phyloP scores from a whole-genome alignment of 1,140 invertebrate genomes.

The Drosophila virilis region DNA sequence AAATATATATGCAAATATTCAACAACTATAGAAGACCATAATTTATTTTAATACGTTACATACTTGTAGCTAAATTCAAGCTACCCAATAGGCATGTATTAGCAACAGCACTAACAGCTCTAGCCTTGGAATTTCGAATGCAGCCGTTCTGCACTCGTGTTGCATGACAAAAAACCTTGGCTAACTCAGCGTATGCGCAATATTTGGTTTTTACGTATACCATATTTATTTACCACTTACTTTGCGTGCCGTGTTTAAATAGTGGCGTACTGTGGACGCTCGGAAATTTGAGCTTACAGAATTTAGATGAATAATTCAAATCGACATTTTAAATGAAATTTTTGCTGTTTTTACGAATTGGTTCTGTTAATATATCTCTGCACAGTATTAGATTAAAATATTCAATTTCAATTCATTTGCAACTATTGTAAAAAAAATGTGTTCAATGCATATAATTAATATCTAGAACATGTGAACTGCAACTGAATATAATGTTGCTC shows the following conservation, averaged over 20 bases:
- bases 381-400: no score
- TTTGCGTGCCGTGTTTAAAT: conserved; percentile 29
- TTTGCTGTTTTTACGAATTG: no score
- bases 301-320: not conserved
- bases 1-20: not conserved
- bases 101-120: not conserved
- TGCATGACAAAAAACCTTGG: conserved; percentile 41
- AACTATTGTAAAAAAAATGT: no score
- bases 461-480: no score
- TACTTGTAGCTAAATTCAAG: not conserved
- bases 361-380: no score
- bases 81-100: not conserved
- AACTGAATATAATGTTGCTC: no score
- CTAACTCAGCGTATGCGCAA: conserved; percentile 47
- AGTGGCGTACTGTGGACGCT: not conserved
- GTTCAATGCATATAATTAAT: no score
- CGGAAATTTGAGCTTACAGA: not conserved
- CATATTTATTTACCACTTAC: conserved; percentile 39
- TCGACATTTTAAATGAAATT: no score
- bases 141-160: conserved; percentile 14
- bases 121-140: conserved; percentile 33
- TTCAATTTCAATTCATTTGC: no score
- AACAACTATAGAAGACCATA: not conserved
- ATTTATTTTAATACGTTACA: not conserved
- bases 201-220: conserved; percentile 38